Evolutionary conservation across 2,888 invertebrate species (phyloP).

Genomic region (Plagiodera versicolora): DNA sequence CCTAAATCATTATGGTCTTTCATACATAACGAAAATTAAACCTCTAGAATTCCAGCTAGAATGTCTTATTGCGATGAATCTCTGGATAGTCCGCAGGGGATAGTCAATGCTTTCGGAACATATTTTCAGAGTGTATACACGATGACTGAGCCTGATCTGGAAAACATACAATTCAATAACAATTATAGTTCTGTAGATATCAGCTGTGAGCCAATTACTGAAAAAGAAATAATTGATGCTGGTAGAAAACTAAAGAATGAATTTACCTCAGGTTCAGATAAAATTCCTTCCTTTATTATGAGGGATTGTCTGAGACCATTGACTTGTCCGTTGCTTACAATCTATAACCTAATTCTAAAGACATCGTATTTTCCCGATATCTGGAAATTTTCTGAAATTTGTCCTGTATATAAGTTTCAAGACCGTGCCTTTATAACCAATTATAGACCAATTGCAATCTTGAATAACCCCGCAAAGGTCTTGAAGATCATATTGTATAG

Average conservation of each 20-base stretch:
- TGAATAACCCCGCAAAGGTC: background rate
- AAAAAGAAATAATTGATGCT: conserved; percentile 12
- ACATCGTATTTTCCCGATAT: background rate
- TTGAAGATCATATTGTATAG: conserved; percentile 5
- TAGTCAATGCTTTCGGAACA: conserved; percentile 14
- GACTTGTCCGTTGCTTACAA: background rate
- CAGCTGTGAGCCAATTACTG: conserved; percentile 5
- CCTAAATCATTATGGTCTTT: too few species aligned
- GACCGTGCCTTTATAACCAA: too few species aligned
- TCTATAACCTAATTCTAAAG: background rate
- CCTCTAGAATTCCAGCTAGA: too few species aligned
- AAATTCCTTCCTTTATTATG: conserved; percentile 16
- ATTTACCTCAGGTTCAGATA: conserved; percentile 15
- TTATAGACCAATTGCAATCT: too few species aligned
- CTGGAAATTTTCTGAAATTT: conserved; percentile 1
- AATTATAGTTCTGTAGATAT: background rate
- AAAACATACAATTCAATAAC: background rate
- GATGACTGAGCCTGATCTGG: too few species aligned
- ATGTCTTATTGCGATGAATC: background rate
- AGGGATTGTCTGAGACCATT: conserved; percentile 7
- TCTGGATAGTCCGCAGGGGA: conserved; percentile 9
- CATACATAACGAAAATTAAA: too few species aligned
- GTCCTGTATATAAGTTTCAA: too few species aligned
- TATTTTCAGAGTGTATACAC: conserved; percentile 17
- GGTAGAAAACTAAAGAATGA: conserved; percentile 11